These are phyloP conservation scores for Nebria salina DNA, from an alignment of 2,888 invertebrate species.

Conservation along the genomic window DNA sequence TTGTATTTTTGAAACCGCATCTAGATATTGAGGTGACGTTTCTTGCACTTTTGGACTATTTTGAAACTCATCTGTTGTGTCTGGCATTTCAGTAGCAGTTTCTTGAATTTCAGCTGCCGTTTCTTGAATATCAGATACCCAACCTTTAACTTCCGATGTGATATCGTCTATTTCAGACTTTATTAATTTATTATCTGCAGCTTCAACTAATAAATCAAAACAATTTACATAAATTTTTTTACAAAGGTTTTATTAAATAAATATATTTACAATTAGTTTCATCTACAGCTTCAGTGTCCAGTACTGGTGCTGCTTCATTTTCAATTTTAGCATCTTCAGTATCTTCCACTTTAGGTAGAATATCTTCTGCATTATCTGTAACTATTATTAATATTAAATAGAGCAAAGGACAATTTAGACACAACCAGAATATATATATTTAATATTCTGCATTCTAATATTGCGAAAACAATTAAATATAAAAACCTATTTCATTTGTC, in stretches of 20 bases:
- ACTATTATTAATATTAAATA: not conserved
- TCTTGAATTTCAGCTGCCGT: not conserved
- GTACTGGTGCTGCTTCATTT: not conserved
- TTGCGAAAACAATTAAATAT: not conserved
- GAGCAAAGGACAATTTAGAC: not conserved
- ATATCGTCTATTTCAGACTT: not conserved
- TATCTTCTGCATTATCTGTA: not conserved
- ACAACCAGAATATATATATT: not conserved
- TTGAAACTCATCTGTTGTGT: not conserved
- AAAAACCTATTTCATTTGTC: not conserved
- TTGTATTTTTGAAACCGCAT: not conserved
- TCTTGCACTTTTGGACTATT: not conserved
- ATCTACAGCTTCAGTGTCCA: constrained; percentile 3
- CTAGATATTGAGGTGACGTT: not conserved
- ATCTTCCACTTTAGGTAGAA: not conserved
- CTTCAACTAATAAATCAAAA: not conserved
- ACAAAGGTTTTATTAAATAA: constrained; percentile 11
- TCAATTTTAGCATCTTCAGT: constrained; percentile 10
- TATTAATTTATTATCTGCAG: not conserved
- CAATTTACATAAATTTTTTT: constrained; percentile 6
- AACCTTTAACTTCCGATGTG: not conserved
- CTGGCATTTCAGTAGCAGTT: not conserved
- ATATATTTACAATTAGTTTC: not conserved
- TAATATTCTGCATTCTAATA: too few species aligned
- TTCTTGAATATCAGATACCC: not conserved